Base-by-base conservation (phyloP, 2,797 vertebrate genomes). In the Platyrinchus mystaceus region DNA sequence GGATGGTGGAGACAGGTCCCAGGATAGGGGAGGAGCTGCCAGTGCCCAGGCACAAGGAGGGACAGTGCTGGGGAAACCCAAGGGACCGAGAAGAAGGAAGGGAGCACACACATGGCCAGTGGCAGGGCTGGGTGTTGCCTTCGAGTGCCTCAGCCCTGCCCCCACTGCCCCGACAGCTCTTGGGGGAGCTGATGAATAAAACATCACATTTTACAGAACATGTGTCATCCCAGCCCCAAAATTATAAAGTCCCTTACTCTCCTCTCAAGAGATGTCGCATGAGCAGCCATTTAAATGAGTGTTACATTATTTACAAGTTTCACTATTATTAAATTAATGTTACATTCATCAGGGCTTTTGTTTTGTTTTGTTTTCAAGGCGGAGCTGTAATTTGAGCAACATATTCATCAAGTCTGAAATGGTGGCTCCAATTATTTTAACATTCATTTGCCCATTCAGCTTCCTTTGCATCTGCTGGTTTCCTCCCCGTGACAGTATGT, bases 271-370 rank as follows among this genome's bases (percentile, higher is more conserved):
- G 88, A 95, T 91, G 67, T 76, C 89, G 70, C 89, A 83, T 81
- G 86, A 95, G 59, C 87, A 94, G 60, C 89, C 90, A 36, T 93
- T 88, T 97, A 94, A 96, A 96, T 78, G 79, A 94, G 56, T 55
- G 20, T 89, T 95, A 94, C 92, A 91, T 97, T 97, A 96, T 97
- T 97, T 97, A 96, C 92, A 96, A 94, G 77, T 94, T 95, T 84
- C 46, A 37, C 95, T 96, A 83, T 96, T 97, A 97, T 97, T 97
- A 96, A 95, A 96, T 96, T 95, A 95, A 92, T 95, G 92, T 95
- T 93, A 87, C 89, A 90, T 95, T 92, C 90, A 96, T 96, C 19
- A 26, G 23, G 80, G 77, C 81, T 92, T 93, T 87, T 96, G 86
- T 96, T 95, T 95, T 95, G 85, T 87, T 93, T 90, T 92, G 93